Evolutionary conservation across 2,888 invertebrate genomes (phyloP).

Genomic region (Periphyllus acericola): DNA sequence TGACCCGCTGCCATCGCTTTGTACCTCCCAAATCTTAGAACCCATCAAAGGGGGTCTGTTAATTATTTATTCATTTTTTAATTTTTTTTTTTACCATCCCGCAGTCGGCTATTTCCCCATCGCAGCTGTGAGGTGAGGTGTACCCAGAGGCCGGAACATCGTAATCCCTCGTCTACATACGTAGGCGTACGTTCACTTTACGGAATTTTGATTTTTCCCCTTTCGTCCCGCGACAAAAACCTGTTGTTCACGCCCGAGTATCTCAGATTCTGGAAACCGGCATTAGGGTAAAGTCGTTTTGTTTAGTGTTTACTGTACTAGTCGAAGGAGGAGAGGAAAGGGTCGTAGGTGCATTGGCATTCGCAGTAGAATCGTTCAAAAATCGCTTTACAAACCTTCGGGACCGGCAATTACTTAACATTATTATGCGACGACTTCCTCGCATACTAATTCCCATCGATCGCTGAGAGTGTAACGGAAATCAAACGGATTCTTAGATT

Average conservation of each 20-base stretch:
- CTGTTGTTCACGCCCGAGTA: not conserved
- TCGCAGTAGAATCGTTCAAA: too few relatives aligned
- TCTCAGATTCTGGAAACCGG: not conserved
- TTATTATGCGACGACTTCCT: too few relatives aligned
- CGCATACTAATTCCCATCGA: too few relatives aligned
- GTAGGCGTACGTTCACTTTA: not conserved
- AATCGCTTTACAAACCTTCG: too few relatives aligned
- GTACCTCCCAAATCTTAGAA: not conserved
- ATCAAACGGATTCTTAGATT: not conserved
- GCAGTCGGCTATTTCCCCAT: not conserved
- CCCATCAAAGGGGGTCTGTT: not conserved
- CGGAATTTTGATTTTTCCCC: not conserved
- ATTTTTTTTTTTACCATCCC: not conserved
- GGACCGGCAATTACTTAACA: too few relatives aligned
- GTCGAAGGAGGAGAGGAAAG: too few relatives aligned
- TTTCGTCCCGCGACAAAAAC: not conserved
- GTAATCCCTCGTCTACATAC: not conserved
- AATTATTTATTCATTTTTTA: not conserved
- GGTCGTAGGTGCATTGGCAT: too few relatives aligned
- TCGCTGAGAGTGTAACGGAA: too few relatives aligned
- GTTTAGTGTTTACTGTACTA: too few relatives aligned
- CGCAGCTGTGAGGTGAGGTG: not conserved
- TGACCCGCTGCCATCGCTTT: not conserved
- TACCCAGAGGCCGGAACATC: not conserved
- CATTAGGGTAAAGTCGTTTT: not conserved